Base-by-base conservation (phyloP, 2,113 vertebrate species). In the Aspidoscelis tigris region DNA sequence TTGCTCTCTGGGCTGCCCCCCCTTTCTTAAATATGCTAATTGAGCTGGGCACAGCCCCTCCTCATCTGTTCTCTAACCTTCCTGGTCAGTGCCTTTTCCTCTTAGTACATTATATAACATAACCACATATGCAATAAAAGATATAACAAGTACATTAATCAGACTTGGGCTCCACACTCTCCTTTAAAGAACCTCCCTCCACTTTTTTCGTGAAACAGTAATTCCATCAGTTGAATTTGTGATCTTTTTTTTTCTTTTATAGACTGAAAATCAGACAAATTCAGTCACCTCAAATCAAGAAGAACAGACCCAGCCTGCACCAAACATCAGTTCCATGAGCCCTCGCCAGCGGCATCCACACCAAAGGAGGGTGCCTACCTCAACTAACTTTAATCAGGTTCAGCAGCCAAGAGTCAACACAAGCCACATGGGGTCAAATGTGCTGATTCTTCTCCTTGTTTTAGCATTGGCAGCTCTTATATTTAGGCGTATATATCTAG, bases 401-500 rank as follows among this genome's bases (percentile, higher is more conserved):
- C 95, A 95, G 73, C 97, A 84, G 2, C 97, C 93, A 0, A 89
- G 96, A 61, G 96, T 71, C 85, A 95, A 97, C 44, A 94, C 92
- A 0, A 96, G 95, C 94, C 96, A 96, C 70, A 94, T 97, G 0
- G 98, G 97, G 4, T 97, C 98, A 0, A 98, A 95, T 0, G 90
- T 98, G 50, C 96, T 99, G 74, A 98, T 99, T 20, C 94, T 98
- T 88, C 93, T 99, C 71, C 97, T 99, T 91, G 97, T 98, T 82
- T 96, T 99, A 64, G 98, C 97, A 0, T 93, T 99, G 82, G 98
- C 98, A 12, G 98, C 96, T 0, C 98, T 99, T 86, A 97, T 99
- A 93, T 99, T 99, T 90, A 97, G 99, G 81, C 96, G 99, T 86
- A 97, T 99, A 94, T 99, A 97, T 92, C 92, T 99, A 94, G 96